phyloP scores from a whole-genome alignment of 1,140 invertebrate genomes.

The Megalopta genalis region DNA sequence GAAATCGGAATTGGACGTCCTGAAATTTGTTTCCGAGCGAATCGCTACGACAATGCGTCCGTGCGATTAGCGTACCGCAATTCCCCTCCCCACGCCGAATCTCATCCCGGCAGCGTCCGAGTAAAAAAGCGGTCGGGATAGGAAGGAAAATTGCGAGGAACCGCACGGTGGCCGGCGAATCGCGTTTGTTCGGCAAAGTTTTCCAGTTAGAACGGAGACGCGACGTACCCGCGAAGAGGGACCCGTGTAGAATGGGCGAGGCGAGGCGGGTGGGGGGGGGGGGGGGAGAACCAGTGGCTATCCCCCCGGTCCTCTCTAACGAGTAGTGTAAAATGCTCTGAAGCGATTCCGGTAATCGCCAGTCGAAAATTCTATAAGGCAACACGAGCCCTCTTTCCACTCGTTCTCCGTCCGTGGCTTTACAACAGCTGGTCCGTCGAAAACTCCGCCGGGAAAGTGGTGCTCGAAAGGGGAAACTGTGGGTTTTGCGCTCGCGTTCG shows the following conservation, averaged over 20 bases:
- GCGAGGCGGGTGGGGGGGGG: too few species aligned
- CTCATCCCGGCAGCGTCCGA: neutral
- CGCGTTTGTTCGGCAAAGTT: conserved; percentile 31
- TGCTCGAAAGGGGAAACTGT: conserved; percentile 53
- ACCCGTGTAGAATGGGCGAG: too few species aligned
- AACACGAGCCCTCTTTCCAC: conserved; percentile 28
- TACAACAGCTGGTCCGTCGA: conserved; percentile 56
- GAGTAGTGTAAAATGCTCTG: conserved; percentile 34
- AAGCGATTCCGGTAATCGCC: conserved; percentile 49
- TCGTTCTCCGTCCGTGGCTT: conserved; percentile 35
- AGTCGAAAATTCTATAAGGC: conserved; percentile 53
- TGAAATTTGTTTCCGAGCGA: neutral
- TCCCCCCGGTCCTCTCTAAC: conserved; percentile 9
- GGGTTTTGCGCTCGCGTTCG: conserved; percentile 39
- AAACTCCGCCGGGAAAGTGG: conserved; percentile 52
- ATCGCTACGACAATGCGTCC: conserved; percentile 10
- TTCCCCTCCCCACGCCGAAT: neutral
- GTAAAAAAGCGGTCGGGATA: too few species aligned
- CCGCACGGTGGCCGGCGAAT: conserved; percentile 5
- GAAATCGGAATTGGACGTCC: neutral
- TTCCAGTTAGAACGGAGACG: conserved; percentile 22
- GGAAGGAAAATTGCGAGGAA: conserved; percentile 7
- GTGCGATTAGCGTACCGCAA: neutral
- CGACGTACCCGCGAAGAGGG: neutral
- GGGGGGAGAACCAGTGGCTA: too few species aligned